Conservation (phyloP, 2,113 vertebrate genomes). For the Bubalus kerabau region DNA sequence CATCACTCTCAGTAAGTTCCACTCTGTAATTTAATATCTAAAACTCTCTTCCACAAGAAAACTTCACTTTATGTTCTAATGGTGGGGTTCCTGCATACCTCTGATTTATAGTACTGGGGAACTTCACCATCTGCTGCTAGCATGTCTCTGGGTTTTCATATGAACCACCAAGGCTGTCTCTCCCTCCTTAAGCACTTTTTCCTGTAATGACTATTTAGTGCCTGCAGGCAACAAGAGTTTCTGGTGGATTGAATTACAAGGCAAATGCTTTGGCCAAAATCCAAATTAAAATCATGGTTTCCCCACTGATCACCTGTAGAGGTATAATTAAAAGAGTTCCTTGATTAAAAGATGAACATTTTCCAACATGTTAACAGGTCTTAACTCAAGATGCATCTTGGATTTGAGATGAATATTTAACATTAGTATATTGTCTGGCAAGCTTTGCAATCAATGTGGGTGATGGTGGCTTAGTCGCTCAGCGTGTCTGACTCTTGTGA, state of each 20-base stretch:
- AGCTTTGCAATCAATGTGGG: not conserved
- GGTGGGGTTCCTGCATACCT: fast-evolving
- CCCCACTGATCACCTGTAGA: not conserved
- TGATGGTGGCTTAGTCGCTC: not conserved
- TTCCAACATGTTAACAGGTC: not conserved
- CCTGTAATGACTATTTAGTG: not conserved
- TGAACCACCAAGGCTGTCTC: not conserved
- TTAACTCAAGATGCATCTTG: not conserved
- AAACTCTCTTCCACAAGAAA: not conserved
- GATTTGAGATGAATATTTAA: not conserved
- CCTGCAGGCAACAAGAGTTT: not conserved
- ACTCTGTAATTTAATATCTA: not conserved
- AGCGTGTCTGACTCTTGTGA: not conserved
- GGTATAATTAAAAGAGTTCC: not conserved
- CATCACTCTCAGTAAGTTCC: not conserved
- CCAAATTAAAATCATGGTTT: slow-evolving; percentile 25
- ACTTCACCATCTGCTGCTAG: not conserved
- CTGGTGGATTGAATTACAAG: not conserved
- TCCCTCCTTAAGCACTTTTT: not conserved
- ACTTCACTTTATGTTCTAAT: not conserved
- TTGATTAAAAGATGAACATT: not conserved
- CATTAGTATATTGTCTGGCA: not conserved
- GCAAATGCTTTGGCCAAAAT: not conserved
- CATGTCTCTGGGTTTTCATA: not conserved
- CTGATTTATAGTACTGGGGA: not conserved